Evolutionary conservation across 2,888 invertebrate species (phyloP).

Genomic region (Allygus modestus): DNA sequence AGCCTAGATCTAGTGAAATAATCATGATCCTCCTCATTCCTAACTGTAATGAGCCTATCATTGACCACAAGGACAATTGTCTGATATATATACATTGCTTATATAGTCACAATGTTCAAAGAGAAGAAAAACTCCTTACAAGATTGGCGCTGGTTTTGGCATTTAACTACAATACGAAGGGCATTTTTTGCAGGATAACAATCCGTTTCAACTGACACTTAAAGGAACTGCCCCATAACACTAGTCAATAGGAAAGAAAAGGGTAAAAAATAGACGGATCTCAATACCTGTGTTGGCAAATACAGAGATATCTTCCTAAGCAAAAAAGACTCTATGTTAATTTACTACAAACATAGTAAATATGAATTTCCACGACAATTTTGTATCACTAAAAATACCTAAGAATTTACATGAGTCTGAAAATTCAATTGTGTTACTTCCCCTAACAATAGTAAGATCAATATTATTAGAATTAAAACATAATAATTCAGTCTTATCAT

Average conservation of each 20-base stretch:
- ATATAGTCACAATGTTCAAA: neutral
- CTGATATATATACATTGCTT: neutral
- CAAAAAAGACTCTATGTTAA: neutral
- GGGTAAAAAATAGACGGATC: neutral
- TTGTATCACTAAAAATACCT: neutral
- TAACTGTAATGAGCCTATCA: neutral
- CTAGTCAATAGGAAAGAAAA: neutral
- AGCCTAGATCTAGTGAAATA: too few species aligned
- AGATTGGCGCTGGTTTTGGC: neutral
- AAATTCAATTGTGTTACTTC: neutral
- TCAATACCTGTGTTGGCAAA: neutral
- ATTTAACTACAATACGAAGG: neutral
- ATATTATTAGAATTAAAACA: neutral
- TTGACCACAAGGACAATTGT: neutral
- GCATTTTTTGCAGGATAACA: neutral
- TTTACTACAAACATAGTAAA: neutral
- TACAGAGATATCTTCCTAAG: neutral
- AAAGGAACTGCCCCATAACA: neutral
- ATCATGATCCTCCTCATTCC: neutral
- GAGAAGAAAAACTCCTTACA: neutral
- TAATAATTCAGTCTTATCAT: neutral
- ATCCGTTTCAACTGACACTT: neutral
- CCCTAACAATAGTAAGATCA: neutral
- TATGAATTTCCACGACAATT: neutral
- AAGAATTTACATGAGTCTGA: neutral